Evolutionary conservation across 2,113 vertebrate genomes (phyloP), one percentile per base, ranked within the genome.

Genomic region (Sander lucioperca): DNA sequence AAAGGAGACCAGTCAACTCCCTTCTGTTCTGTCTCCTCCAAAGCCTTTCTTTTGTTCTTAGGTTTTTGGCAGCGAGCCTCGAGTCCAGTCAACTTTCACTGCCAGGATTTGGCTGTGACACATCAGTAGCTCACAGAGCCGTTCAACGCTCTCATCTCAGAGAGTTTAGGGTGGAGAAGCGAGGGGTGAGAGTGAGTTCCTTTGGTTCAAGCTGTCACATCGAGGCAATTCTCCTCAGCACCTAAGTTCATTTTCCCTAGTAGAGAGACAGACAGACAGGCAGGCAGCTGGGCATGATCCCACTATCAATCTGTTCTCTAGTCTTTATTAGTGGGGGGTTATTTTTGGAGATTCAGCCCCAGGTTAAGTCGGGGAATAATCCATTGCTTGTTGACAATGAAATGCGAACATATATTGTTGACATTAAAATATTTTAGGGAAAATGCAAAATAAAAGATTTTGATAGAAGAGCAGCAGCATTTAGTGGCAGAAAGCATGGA

Each of bases 81-180:
- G 10, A 57, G 76, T 85, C 74, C 77, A 86, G 85, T 89, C 79
- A 82, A 83, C 82, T 82, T 90, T 86, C 78, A 84, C 87, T 79
- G 83, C 88, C 78, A 75, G 85, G 89, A 93, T 92, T 86, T 89
- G 74, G 84, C 83, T 56, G 79, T 71, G 81, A 85, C 82, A 84
- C 86, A 86, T 83, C 74, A 74, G 69, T 64, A 56, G 63, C 77
- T 87, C 72, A 15, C 80, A 83, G 81, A 83, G 83, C 33, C n/a
- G 16, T 84, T 84, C 43, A 57, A 21, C 50, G 51, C 84, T 86
- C 84, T 77, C 74, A 70, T 86, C 80, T 77, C 18, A 15, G 39
- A 80, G 64, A 74, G 71, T 84, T 84, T 75, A 65, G 53, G 45
- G 45, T 30, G 80, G 72, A 36, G 74, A 16, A 36, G 57, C 25